Evolutionary conservation across 2,113 vertebrate species (phyloP).

Genomic region (Bothrops jararaca): DNA sequence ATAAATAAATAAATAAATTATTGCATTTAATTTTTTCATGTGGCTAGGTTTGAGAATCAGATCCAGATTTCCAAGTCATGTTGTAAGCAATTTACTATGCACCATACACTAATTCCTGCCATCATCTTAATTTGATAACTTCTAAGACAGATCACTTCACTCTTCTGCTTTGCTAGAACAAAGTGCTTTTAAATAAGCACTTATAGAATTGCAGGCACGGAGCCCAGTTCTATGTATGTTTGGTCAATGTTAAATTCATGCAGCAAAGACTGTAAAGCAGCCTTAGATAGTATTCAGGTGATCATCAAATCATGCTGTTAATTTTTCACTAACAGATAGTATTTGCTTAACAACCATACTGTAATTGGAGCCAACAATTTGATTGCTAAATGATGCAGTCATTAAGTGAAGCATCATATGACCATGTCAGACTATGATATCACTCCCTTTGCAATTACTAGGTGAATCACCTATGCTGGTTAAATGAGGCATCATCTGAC

Average conservation of each 20-base stretch:
- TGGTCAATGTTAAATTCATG: neutral
- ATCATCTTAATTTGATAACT: neutral
- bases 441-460: neutral
- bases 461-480: neutral
- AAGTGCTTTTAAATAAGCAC: neutral
- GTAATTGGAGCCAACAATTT: neutral
- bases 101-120: neutral
- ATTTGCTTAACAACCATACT: neutral
- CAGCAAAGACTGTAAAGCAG: neutral
- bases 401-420: neutral
- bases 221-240: neutral
- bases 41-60: neutral
- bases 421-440: neutral
- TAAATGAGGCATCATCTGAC: neutral
- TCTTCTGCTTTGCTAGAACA: neutral
- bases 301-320: neutral
- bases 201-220: neutral
- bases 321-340: neutral
- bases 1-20: too few species aligned
- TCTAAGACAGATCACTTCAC: neutral
- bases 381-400: neutral
- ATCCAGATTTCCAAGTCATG: neutral
- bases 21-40: neutral
- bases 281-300: neutral
- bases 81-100: neutral